Percentiles rank a stretch among this genome's conserved stretches.
Conservation (phyloP, 2,888 invertebrate species). For the Dryocosmus kuriphilus region DNA sequence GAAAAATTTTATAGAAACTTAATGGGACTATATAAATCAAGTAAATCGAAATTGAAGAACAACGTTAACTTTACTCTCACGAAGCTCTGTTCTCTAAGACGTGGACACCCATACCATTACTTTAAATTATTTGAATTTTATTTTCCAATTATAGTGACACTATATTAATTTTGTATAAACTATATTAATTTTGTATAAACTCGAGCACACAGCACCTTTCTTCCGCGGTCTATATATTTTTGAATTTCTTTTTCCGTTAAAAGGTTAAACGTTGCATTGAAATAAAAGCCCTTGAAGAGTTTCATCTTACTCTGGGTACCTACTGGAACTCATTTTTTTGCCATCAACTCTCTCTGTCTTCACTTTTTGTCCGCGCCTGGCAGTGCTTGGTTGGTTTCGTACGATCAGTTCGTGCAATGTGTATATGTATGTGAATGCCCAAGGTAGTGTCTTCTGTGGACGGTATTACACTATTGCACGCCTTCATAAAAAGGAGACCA, state of each 20-base stretch:
- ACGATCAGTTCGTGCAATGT: neutral
- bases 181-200: no score
- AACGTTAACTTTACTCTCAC: no score
- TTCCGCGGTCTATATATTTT: neutral
- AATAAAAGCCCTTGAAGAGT: conserved; percentile 24
- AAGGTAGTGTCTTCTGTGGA: neutral
- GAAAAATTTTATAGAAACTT: no score
- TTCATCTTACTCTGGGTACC: conserved; percentile 13
- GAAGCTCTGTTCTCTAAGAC: no score
- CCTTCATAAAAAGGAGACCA: conserved; percentile 28
- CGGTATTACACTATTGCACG: conserved; percentile 1
- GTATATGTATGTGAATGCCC: neutral
- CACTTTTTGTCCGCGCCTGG: conserved; percentile 20
- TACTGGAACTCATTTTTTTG: conserved; percentile 3
- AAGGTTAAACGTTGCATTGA: conserved; percentile 3
- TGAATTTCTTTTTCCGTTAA: neutral
- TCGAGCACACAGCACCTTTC: no score
- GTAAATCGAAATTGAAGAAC: no score
- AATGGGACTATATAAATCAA: no score
- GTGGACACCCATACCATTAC: no score
- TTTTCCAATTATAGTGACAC: no score
- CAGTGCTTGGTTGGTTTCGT: conserved; percentile 20
- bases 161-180: no score
- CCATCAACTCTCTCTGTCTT: conserved; percentile 17
- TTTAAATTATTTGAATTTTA: no score